These are phyloP conservation scores for Hipposideros armiger DNA, from an alignment of 2,113 vertebrate species.

Conservation along the genomic window DNA sequence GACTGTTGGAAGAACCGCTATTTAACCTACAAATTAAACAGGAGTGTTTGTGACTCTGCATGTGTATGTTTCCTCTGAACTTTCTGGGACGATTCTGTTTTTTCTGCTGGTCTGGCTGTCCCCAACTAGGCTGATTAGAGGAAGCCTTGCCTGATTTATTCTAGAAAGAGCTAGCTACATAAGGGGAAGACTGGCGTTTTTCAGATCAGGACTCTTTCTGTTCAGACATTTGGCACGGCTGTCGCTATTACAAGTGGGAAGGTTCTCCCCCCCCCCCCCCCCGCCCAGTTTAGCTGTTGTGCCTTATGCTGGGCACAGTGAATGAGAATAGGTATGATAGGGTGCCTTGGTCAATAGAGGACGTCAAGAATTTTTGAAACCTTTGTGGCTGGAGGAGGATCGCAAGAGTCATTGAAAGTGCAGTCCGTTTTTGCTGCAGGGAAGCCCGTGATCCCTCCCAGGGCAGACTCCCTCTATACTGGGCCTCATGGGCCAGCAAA, in stretches of 20 bases:
- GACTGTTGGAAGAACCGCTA: neutral
- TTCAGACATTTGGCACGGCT: neutral
- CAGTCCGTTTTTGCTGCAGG: neutral
- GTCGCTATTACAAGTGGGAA: neutral
- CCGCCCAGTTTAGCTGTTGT: neutral
- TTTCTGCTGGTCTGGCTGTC: neutral
- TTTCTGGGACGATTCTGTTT: neutral
- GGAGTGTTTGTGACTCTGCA: neutral
- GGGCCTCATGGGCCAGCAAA: neutral
- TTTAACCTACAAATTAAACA: neutral
- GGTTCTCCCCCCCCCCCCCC: rapidly evolving
- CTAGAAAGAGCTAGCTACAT: neutral
- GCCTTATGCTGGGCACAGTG: neutral
- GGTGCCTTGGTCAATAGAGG: neutral
- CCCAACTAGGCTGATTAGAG: neutral
- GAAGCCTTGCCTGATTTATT: neutral
- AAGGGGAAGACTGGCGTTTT: neutral
- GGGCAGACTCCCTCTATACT: rapidly evolving
- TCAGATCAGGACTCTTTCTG: neutral
- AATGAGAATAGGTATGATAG: neutral
- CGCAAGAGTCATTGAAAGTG: rapidly evolving
- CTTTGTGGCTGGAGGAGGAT: neutral
- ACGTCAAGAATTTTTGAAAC: neutral
- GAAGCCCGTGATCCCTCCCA: no score
- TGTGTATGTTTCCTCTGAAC: neutral